Evolutionary conservation across 2,888 invertebrate genomes (phyloP).

Genomic region (Patella ulyssiponensis): DNA sequence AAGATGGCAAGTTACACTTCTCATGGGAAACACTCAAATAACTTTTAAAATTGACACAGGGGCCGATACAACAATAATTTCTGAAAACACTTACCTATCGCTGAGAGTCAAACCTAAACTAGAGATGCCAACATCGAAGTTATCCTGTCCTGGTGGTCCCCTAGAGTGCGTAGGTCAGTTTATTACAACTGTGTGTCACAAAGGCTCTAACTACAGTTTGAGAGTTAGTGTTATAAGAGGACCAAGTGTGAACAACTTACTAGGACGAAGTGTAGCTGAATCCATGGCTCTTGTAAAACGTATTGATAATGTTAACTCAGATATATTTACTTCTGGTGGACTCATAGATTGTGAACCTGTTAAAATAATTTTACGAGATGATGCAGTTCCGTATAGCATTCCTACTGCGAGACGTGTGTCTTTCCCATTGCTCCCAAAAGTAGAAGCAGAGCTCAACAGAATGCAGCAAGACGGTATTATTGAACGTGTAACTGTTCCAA

Average conservation of each 20-base stretch:
- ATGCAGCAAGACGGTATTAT: too few species aligned
- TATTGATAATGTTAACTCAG: not conserved
- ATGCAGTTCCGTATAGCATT: too few species aligned
- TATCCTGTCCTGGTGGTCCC: constrained; percentile 1
- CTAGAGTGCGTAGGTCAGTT: not conserved
- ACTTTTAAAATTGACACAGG: not conserved
- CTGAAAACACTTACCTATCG: not conserved
- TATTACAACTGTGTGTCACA: not conserved
- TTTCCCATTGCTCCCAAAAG: too few species aligned
- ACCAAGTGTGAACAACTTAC: not conserved
- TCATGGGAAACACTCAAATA: not conserved
- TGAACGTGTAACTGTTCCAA: constrained; percentile 34
- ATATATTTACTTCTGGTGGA: not conserved
- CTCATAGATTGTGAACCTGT: constrained; percentile 16
- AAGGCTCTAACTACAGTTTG: not conserved
- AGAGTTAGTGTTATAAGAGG: not conserved
- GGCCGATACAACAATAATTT: not conserved
- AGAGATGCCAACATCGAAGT: not conserved
- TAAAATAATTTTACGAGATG: constrained; percentile 9
- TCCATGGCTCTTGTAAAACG: not conserved
- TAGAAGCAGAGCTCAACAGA: too few species aligned
- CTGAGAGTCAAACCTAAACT: not conserved
- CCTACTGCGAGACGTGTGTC: too few species aligned
- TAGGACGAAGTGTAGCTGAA: not conserved
- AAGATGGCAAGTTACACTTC: not conserved